phyloP scores from a whole-genome alignment of 2,888 invertebrate species.

The Diarsia mendica region DNA sequence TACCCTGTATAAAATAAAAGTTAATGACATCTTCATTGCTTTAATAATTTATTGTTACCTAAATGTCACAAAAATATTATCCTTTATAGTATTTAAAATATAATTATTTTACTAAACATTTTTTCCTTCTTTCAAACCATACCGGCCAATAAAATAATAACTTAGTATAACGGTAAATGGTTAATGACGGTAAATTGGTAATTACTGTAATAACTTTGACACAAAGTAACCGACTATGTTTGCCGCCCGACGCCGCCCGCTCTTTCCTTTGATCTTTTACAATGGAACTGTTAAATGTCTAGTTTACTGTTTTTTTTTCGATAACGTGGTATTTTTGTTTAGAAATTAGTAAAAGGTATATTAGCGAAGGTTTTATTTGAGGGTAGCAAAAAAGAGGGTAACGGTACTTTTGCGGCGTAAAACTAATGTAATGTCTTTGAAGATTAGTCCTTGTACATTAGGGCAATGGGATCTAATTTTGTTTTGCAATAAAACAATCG shows the following conservation, averaged over 20 bases:
- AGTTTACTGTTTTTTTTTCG: conserved; percentile 26
- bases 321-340: conserved; percentile 48
- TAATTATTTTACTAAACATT: conserved; percentile 9
- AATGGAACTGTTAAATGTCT: conserved; percentile 40
- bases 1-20: neutral
- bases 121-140: neutral
- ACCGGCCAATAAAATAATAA: conserved; percentile 41
- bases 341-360: conserved; percentile 39
- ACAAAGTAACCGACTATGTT: conserved; percentile 25
- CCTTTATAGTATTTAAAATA: neutral
- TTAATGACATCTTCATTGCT: neutral
- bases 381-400: conserved; percentile 20
- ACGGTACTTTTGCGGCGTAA: neutral
- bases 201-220: conserved; percentile 22
- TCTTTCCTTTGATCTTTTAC: conserved; percentile 55
- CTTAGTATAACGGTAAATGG: conserved; percentile 51
- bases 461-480: neutral
- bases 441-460: neutral
- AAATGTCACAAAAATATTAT: neutral
- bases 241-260: conserved; percentile 21
- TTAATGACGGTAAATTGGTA: conserved; percentile 44
- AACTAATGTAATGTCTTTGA: neutral
- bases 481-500: neutral
- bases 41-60: neutral
- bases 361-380: conserved; percentile 32